phyloP scores from a whole-genome alignment of 2,113 vertebrate genomes.

The Columba janthina region DNA sequence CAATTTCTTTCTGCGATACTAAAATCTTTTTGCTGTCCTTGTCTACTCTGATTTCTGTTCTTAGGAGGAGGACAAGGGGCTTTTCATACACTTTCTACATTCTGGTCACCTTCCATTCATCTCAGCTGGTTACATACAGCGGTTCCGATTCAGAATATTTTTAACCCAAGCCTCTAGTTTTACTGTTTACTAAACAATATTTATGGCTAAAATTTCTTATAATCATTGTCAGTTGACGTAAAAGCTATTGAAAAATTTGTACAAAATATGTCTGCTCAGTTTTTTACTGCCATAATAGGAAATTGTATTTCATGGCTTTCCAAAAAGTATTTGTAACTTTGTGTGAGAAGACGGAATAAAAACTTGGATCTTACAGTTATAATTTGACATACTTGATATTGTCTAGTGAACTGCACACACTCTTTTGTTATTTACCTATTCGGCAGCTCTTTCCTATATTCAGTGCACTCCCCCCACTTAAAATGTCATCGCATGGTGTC shows the following conservation, averaged over 20 bases:
- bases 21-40: constrained; percentile 13
- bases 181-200: not conserved
- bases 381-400: not conserved
- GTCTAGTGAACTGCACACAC: not conserved
- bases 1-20: not conserved
- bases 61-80: not conserved
- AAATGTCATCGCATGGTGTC: not conserved
- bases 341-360: not conserved
- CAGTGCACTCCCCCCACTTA: not conserved
- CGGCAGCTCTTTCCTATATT: not conserved
- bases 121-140: not conserved
- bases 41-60: not conserved
- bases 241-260: not conserved
- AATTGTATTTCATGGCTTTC: not conserved
- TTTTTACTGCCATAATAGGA: not conserved
- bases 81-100: not conserved
- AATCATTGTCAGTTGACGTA: not conserved
- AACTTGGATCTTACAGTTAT: not conserved
- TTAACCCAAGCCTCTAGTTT: not conserved
- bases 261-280: not conserved
- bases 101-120: not conserved
- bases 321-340: not conserved
- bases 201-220: not conserved
- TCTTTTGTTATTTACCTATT: not conserved
- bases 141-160: not conserved